Conservation (phyloP, 2,888 invertebrate species). For the Xanthia icteritia region DNA sequence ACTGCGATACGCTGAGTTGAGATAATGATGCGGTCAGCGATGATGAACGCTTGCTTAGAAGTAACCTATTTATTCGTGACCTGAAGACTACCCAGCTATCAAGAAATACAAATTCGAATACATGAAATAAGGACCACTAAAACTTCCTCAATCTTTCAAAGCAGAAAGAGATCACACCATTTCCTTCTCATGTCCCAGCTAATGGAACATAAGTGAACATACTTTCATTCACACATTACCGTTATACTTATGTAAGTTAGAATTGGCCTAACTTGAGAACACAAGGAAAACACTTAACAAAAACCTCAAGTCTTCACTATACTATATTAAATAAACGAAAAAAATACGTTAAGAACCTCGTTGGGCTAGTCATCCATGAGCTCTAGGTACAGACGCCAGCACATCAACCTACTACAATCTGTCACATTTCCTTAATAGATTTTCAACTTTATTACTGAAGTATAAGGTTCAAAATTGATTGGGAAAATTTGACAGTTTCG, state of each 20-base stretch:
- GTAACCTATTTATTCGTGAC: background rate
- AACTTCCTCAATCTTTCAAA: background rate
- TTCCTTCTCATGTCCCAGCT: background rate
- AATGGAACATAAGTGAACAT: slow-evolving; percentile 22
- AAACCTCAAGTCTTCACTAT: background rate
- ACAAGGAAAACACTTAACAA: slow-evolving; percentile 22
- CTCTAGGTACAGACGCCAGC: background rate
- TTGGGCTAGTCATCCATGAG: background rate
- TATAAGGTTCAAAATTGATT: no score
- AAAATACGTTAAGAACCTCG: background rate
- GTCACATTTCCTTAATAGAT: no score
- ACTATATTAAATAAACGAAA: background rate
- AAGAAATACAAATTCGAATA: background rate
- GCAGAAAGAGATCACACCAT: background rate
- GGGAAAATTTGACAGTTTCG: no score
- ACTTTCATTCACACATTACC: slow-evolving; percentile 29
- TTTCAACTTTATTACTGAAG: no score
- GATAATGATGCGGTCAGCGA: background rate
- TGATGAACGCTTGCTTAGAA: background rate
- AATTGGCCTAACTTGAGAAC: slow-evolving; percentile 26
- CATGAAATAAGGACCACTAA: background rate
- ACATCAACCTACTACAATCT: no score
- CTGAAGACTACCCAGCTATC: background rate
- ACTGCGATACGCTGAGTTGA: background rate
- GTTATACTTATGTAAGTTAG: slow-evolving; percentile 11